These are phyloP conservation scores for Hypena proboscidalis DNA, from an alignment of 2,888 invertebrate species.

Conservation along the genomic window DNA sequence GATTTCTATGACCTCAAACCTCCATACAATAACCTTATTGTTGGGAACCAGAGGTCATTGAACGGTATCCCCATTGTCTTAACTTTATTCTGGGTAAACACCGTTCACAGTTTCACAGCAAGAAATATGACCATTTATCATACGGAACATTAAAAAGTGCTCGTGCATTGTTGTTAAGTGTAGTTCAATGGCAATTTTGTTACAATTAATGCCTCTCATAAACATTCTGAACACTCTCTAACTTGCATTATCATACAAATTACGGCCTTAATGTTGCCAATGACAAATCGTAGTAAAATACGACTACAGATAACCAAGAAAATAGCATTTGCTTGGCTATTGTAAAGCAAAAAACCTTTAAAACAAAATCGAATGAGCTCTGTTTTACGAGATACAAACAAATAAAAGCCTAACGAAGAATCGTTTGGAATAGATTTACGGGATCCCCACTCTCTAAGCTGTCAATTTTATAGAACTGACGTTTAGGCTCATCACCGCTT, in stretches of 20 bases:
- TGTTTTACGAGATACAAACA: background rate
- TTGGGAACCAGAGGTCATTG: constrained; percentile 29
- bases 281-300: background rate
- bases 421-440: constrained; percentile 2
- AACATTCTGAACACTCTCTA: too few relatives aligned
- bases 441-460: constrained; percentile 6
- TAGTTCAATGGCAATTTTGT: too few relatives aligned
- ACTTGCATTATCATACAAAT: background rate
- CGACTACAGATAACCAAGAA: too few relatives aligned
- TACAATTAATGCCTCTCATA: too few relatives aligned
- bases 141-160: too few relatives aligned
- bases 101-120: too few relatives aligned
- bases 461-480: constrained; percentile 13
- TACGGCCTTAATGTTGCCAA: background rate
- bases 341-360: too few relatives aligned
- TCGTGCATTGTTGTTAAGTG: too few relatives aligned
- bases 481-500: constrained; percentile 6
- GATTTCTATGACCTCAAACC: too few relatives aligned
- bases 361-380: background rate
- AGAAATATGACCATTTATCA: background rate
- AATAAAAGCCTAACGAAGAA: constrained; percentile 5
- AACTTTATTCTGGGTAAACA: constrained; percentile 3
- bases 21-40: constrained; percentile 25
- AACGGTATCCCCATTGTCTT: constrained; percentile 27
- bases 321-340: too few relatives aligned